Evolutionary conservation across 1,140 invertebrate species (phyloP).

Genomic region (Heliconius nattereri): DNA sequence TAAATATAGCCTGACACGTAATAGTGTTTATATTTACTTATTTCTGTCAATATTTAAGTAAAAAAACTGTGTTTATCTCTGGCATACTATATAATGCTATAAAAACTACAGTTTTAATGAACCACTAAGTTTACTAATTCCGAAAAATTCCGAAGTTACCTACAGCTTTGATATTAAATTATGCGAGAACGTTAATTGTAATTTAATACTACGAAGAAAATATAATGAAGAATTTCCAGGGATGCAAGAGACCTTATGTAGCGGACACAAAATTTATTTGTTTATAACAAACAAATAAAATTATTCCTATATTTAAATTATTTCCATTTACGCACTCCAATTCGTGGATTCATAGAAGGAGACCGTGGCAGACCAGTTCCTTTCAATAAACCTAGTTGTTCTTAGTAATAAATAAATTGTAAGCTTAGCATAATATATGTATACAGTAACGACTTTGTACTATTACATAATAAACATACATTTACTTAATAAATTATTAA

Average conservation of each 20-base stretch:
- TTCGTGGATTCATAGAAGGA: no score
- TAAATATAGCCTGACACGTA: no score
- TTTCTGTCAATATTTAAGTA: neutral
- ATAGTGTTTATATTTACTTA: neutral
- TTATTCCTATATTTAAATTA: no score
- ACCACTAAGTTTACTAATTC: neutral
- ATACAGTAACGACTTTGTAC: neutral
- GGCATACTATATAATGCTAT: neutral
- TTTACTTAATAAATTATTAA: neutral
- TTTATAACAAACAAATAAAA: no score
- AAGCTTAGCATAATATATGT: neutral
- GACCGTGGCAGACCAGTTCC: no score
- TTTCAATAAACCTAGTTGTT: neutral
- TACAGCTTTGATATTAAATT: slow-evolving; percentile 6
- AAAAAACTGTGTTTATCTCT: neutral
- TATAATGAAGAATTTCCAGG: neutral
- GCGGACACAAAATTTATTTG: no score
- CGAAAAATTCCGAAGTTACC: neutral
- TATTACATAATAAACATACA: neutral
- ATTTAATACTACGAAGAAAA: neutral
- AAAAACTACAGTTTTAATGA: neutral
- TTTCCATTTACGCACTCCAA: no score
- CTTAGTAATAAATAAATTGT: neutral
- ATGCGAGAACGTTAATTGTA: neutral
- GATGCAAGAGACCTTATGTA: neutral